Conservation (phyloP, 2,113 vertebrate genomes). For the Syngnathus scovelli region DNA sequence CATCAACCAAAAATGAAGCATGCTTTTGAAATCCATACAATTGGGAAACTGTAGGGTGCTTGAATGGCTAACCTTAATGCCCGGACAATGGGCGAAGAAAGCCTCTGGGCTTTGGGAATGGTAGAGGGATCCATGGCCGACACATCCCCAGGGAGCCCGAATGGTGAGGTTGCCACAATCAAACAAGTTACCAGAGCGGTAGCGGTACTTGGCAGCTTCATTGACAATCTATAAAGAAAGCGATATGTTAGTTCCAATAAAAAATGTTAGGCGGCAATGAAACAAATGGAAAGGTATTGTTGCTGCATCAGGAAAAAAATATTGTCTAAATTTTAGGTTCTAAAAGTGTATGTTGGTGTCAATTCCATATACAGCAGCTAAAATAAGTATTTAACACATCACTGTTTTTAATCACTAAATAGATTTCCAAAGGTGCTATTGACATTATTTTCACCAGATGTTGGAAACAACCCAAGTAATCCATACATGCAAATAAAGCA, state of each 20-base stretch:
- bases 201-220: slow-evolving; percentile 96
- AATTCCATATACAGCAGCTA: neutral
- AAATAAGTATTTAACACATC: too few species aligned
- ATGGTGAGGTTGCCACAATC: slow-evolving; percentile 94
- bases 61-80: slow-evolving; percentile 81
- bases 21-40: neutral
- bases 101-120: slow-evolving; percentile 97
- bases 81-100: slow-evolving; percentile 92
- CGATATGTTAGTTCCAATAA: neutral
- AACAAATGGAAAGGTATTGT: neutral
- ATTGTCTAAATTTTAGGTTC: neutral
- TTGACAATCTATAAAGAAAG: slow-evolving; percentile 85
- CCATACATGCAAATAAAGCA: too few species aligned
- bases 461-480: too few species aligned
- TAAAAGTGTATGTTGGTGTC: neutral
- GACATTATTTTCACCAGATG: too few species aligned
- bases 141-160: slow-evolving; percentile 93
- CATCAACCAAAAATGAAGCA: too few species aligned
- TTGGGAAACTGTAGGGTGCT: neutral
- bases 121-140: slow-evolving; percentile 92
- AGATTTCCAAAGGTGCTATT: too few species aligned
- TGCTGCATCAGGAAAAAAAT: neutral
- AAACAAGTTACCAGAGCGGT: slow-evolving; percentile 89
- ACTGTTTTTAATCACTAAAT: too few species aligned
- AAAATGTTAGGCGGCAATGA: neutral